These are phyloP conservation scores for Myiothlypis chrysogaster DNA, from an alignment of 2,797 vertebrate species.

Conservation along the genomic window DNA sequence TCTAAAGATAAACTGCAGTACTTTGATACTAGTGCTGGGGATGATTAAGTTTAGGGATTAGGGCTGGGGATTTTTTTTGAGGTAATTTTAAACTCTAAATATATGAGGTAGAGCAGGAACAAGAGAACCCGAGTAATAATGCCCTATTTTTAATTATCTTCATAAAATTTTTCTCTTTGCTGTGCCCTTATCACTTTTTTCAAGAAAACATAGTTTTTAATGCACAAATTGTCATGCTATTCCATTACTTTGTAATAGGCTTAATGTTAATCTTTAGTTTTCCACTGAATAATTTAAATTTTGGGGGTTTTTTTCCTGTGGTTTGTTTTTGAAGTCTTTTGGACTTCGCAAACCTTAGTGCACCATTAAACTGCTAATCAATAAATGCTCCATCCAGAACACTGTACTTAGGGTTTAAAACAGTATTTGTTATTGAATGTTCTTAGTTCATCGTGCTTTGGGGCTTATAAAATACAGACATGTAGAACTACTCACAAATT, in stretches of 20 bases:
- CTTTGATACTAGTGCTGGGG: not conserved
- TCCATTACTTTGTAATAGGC: not conserved
- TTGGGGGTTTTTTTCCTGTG: rapidly evolving
- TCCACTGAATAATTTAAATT: not conserved
- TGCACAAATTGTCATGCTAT: not conserved
- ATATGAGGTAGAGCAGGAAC: not conserved
- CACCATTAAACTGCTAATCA: not conserved
- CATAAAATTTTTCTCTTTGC: not conserved
- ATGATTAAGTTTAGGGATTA: not conserved
- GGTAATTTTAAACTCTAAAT: not conserved
- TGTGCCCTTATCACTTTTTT: not conserved
- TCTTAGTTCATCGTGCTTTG: not conserved
- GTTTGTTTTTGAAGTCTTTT: not conserved
- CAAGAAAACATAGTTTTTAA: not conserved
- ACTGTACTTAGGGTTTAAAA: not conserved
- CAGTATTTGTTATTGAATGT: not conserved
- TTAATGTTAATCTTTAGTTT: not conserved
- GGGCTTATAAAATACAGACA: not conserved
- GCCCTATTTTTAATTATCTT: not conserved
- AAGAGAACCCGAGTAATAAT: not conserved
- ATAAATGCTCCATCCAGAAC: not conserved
- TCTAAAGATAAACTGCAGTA: not conserved
- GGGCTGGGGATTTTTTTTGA: not conserved
- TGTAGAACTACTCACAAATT: not conserved
- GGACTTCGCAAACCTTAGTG: not conserved